Base-by-base conservation (phyloP, 2,888 invertebrate species). In the Epinotia bilunana region DNA sequence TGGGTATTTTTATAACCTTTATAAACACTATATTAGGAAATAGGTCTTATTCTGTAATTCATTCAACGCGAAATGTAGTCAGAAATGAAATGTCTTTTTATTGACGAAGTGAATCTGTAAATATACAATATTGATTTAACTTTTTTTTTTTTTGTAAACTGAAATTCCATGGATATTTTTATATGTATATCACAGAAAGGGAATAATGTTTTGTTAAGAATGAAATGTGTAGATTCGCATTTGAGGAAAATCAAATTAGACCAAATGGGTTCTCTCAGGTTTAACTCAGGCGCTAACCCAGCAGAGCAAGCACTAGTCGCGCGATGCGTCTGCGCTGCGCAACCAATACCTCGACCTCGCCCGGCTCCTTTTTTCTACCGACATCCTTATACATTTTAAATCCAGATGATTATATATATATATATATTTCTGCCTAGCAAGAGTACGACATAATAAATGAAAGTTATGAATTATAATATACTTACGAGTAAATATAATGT, bases 1-100 rank as follows among this genome's bases (percentile, higher is more conserved):
- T 64, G 60, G 55, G 60, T 71, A 75, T 75, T 75, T 75, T 75
- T 75, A 61, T 75, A 74, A 71, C 60, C n/a, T 75, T 75, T 75
- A 60, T 69, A 64, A 73, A 73, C 55, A 61, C 9, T 46, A 63
- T 58, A 58, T 9, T 63, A 74, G 58, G 33, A 58, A 74, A 63
- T 61, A 57, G 63, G 57, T 64, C 57, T 33, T 57, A 49, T 62
- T 57, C 46, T 57, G 62, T 67, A 62, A 63, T 68, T 57, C 69
- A 57, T 46, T 55, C 46, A 61, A 55, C 13, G 62, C 53, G 33
- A 61, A 68, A 18, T 57, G 49, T 65, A 33, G 53, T 33, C 65
- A 65, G 68, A 57, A 16, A 61, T 43, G 2, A 57, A 18, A 20
- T 18, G 58, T 58, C 46, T 70, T 57, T 62, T 70, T 58, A 63